Evolutionary conservation across 2,888 invertebrate species (phyloP).

Genomic region (Entomobrya proxima): DNA sequence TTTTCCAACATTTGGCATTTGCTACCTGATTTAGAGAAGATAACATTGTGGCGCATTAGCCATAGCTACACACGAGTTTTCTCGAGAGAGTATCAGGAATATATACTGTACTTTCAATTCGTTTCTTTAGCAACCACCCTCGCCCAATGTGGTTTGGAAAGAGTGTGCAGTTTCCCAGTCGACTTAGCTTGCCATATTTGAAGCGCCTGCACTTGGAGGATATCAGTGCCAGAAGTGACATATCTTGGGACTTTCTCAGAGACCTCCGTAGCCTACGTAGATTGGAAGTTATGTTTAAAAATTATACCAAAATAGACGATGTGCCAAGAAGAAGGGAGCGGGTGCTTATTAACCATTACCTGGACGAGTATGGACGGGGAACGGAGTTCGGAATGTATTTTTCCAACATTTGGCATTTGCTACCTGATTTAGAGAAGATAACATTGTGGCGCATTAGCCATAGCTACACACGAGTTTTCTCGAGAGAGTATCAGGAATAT

Average conservation of each 20-base stretch:
- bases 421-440: background rate
- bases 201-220: background rate
- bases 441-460: background rate
- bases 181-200: background rate
- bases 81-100: background rate
- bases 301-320: background rate
- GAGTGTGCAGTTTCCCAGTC: background rate
- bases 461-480: background rate
- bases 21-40: background rate
- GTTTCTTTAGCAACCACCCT: too few relatives aligned
- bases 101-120: too few relatives aligned
- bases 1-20: background rate
- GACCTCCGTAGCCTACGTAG: background rate
- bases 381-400: conserved; percentile 16
- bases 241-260: background rate
- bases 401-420: background rate
- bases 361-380: conserved; percentile 3
- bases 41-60: background rate
- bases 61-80: background rate
- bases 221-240: background rate
- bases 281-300: background rate
- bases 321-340: background rate
- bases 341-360: background rate
- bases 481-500: background rate
- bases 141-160: conserved; percentile 1